Evolutionary conservation across 2,113 vertebrate genomes (phyloP).

Genomic region (Ancistrus triradiatus): DNA sequence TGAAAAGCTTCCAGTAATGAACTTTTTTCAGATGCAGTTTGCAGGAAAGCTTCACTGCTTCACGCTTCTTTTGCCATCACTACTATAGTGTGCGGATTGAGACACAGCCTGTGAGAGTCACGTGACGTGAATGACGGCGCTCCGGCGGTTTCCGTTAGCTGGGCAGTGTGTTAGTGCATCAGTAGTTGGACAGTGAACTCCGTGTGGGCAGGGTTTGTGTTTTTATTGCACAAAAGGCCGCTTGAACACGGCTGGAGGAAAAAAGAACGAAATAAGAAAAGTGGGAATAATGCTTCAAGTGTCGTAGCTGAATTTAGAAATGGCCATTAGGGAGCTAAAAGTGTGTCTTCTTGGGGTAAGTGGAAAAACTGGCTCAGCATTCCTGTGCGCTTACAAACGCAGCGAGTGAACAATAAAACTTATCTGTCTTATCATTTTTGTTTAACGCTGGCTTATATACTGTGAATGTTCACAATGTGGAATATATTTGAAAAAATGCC

Average conservation of each 20-base stretch:
- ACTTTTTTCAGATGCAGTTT: no score
- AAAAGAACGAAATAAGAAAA: background rate
- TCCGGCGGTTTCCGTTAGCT: conserved; percentile 56
- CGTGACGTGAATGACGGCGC: conserved; percentile 49
- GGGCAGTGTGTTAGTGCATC: background rate
- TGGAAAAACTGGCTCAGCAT: conserved; percentile 55
- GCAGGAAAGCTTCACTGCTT: no score
- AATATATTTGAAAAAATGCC: no score
- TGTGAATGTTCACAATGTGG: no score
- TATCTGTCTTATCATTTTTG: background rate
- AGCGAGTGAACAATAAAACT: background rate
- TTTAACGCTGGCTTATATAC: no score
- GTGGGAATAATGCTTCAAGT: conserved; percentile 44
- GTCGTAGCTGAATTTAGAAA: conserved; percentile 37
- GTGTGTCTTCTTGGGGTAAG: conserved; percentile 96
- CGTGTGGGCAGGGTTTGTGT: conserved; percentile 46
- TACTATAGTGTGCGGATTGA: background rate
- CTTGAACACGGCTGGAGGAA: background rate
- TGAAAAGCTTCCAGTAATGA: no score
- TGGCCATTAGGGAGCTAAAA: conserved; percentile 92
- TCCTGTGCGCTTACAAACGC: conserved; percentile 34
- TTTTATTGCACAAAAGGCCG: conserved; percentile 28
- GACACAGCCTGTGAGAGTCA: conserved; percentile 18
- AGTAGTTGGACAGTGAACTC: conserved; percentile 43
- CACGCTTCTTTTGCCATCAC: no score